phyloP scores from a whole-genome alignment of 92 coral and sea anemone species.

The Meandrina meandrites region DNA sequence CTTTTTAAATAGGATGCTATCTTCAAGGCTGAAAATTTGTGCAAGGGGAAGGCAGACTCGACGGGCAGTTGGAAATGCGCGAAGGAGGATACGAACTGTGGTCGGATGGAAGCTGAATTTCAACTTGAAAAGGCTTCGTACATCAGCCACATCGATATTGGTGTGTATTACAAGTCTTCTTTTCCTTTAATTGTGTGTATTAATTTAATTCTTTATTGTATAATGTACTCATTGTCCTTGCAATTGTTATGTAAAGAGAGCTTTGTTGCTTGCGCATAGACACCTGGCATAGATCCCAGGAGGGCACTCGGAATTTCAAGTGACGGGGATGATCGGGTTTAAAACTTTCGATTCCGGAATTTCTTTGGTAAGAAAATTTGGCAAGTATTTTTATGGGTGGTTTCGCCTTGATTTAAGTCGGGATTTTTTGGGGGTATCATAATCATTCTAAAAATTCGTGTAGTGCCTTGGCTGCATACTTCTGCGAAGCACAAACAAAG shows the following conservation, averaged over 20 bases:
- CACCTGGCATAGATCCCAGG: too few relatives aligned
- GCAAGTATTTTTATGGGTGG: too few relatives aligned
- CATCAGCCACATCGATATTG: slow-evolving; percentile 82
- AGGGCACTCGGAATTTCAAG: too few relatives aligned
- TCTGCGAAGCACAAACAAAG: too few relatives aligned
- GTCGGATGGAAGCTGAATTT: slow-evolving; percentile 82
- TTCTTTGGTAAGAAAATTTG: too few relatives aligned
- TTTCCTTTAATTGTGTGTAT: not conserved
- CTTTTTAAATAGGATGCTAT: slow-evolving; percentile 57
- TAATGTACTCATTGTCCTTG: not conserved
- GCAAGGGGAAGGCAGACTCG: slow-evolving; percentile 50
- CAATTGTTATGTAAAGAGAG: not conserved
- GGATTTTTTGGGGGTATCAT: too few relatives aligned
- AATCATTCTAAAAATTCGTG: too few relatives aligned
- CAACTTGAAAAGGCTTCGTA: slow-evolving; percentile 77
- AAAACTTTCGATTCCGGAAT: too few relatives aligned
- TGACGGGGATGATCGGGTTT: too few relatives aligned
- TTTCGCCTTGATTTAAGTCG: too few relatives aligned
- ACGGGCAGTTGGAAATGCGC: slow-evolving; percentile 75
- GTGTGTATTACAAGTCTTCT: slow-evolving; percentile 33
- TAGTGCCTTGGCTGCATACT: too few relatives aligned
- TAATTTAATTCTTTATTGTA: not conserved
- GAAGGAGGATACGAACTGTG: slow-evolving; percentile 56
- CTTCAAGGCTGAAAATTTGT: slow-evolving; percentile 78
- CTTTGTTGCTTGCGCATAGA: not conserved